Conservation (phyloP, 2,888 invertebrate species). For the Melipona beecheii region DNA sequence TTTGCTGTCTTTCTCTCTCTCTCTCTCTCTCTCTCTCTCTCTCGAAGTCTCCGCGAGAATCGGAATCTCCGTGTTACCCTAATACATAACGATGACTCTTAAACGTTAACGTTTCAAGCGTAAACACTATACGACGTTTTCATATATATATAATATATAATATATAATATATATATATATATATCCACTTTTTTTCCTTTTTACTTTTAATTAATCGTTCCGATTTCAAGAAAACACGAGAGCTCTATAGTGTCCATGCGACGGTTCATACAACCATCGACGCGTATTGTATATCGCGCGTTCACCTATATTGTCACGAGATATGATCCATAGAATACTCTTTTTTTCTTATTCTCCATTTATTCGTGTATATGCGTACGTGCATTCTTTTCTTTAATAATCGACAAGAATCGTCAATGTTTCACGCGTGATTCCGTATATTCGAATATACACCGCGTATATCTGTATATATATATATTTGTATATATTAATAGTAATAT, state of each 20-base stretch:
- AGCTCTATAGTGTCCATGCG: constrained; percentile 41
- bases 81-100: constrained; percentile 29
- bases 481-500: constrained; percentile 36
- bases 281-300: constrained; percentile 33
- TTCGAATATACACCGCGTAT: constrained; percentile 53
- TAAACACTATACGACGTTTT: constrained; percentile 19
- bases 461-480: constrained; percentile 43
- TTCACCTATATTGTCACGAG: constrained; percentile 66
- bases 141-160: no score
- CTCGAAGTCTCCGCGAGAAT: constrained; percentile 14
- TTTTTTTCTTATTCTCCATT: not conserved
- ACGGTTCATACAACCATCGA: constrained; percentile 50
- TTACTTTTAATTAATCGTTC: not conserved
- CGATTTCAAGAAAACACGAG: constrained; percentile 51
- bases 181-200: not conserved
- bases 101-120: constrained; percentile 33
- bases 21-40: constrained; percentile 25
- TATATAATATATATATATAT: not conserved
- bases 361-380: not conserved
- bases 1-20: constrained; percentile 2
- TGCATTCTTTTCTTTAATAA: constrained; percentile 19
- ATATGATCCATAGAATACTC: constrained; percentile 63
- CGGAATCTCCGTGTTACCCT: constrained; percentile 4
- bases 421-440: constrained; percentile 38
- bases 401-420: constrained; percentile 45